Evolutionary conservation across 2,113 vertebrate genomes (phyloP).

Genomic region (Castor canadensis): DNA sequence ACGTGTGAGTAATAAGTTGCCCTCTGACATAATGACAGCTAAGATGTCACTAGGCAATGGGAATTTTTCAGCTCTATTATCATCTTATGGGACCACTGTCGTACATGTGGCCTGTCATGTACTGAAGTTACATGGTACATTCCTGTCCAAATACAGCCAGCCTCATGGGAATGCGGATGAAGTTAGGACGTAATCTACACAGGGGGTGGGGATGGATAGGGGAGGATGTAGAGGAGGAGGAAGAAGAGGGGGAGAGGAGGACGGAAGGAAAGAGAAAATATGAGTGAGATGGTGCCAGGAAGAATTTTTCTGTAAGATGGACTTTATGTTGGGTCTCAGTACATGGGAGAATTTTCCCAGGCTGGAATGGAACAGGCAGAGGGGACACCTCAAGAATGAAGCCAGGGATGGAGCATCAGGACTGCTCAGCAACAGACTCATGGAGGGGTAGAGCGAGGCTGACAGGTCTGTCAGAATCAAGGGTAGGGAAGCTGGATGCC

Average conservation of each 20-base stretch:
- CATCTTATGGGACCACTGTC: background rate
- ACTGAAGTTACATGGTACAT: background rate
- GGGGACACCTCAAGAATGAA: background rate
- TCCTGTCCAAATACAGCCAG: no score
- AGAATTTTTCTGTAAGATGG: background rate
- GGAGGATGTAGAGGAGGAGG: background rate
- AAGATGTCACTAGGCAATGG: background rate
- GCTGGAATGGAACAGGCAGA: background rate
- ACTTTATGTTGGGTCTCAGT: background rate
- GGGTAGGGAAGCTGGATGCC: no score
- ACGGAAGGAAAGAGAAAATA: background rate
- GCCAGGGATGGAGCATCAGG: background rate
- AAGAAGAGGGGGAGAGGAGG: background rate
- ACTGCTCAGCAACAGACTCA: background rate
- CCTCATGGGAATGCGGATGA: background rate
- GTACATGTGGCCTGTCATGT: background rate
- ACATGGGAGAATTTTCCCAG: background rate
- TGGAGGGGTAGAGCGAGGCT: background rate
- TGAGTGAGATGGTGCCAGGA: background rate
- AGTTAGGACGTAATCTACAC: background rate
- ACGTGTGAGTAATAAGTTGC: background rate
- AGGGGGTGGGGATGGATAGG: background rate
- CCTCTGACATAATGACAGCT: background rate
- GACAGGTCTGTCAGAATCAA: background rate
- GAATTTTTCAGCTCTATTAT: background rate